These are phyloP conservation scores for Enchytraeus crypticus DNA, from an alignment of 2,888 invertebrate species.

Conservation along the genomic window DNA sequence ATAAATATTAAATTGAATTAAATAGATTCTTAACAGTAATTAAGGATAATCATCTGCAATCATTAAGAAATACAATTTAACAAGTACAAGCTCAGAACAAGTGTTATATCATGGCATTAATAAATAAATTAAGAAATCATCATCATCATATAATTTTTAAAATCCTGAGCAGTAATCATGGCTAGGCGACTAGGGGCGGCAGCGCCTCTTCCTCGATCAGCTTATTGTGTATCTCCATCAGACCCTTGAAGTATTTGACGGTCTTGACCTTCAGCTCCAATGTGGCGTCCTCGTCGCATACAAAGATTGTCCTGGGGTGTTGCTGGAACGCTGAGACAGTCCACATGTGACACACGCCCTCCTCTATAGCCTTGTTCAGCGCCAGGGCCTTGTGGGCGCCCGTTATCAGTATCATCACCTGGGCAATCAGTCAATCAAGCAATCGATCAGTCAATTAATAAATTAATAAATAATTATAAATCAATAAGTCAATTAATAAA, in stretches of 20 bases:
- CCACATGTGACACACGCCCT: constrained; percentile 99
- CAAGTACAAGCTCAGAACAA: too few species aligned
- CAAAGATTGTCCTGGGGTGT: constrained; percentile 80
- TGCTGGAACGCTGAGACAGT: constrained; percentile 95
- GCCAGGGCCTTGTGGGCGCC: constrained; percentile 93
- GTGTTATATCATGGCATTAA: too few species aligned
- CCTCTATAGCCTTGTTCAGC: constrained; percentile 92
- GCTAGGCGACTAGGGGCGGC: too few species aligned
- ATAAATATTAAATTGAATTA: too few species aligned
- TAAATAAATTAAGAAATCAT: too few species aligned
- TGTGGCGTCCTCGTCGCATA: constrained; percentile 96
- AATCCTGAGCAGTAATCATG: too few species aligned
- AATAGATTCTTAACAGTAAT: too few species aligned
- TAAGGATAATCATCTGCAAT: too few species aligned
- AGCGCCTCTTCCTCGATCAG: constrained; percentile 31
- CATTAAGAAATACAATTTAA: too few species aligned
- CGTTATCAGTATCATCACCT: constrained; percentile 94
- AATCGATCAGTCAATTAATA: not conserved
- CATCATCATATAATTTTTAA: too few species aligned
- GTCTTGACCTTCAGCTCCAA: constrained; percentile 92
- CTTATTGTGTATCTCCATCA: constrained; percentile 48
- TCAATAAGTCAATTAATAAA: not conserved
- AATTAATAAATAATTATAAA: not conserved
- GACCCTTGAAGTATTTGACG: constrained; percentile 87
- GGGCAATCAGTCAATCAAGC: constrained; percentile 16